Conservation (phyloP, 1,140 invertebrate species). For the Popillia japonica region DNA sequence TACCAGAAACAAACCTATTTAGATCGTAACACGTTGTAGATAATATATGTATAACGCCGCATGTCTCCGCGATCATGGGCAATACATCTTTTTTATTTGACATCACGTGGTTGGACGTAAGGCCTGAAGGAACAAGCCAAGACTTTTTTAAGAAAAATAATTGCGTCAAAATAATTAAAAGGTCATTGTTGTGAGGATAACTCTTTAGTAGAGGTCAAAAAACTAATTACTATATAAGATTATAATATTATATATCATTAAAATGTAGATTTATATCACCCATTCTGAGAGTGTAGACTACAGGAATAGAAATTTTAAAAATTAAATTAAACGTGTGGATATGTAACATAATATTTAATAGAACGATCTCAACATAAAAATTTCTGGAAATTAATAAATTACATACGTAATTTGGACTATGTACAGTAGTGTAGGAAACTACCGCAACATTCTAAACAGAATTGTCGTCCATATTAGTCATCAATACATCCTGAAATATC, state of each 20-base stretch:
- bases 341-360: neutral
- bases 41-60: too few relatives aligned
- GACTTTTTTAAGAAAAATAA: neutral
- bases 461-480: neutral
- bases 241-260: conserved; percentile 1
- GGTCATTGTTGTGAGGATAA: neutral
- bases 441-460: neutral
- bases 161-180: conserved; percentile 1
- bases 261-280: neutral
- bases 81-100: neutral
- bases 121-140: neutral
- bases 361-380: neutral
- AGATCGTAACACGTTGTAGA: too few relatives aligned
- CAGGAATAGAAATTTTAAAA: too few relatives aligned
- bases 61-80: neutral
- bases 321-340: neutral
- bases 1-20: too few relatives aligned
- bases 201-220: neutral
- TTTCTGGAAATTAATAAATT: neutral
- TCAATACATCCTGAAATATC: conserved; percentile 5
- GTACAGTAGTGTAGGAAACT: neutral
- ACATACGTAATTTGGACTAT: neutral
- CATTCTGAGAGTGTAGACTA: too few relatives aligned
- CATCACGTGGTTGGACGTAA: neutral
- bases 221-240: conserved; percentile 2